phyloP scores from a whole-genome alignment of 2,113 vertebrate species.

The Semnopithecus entellus region DNA sequence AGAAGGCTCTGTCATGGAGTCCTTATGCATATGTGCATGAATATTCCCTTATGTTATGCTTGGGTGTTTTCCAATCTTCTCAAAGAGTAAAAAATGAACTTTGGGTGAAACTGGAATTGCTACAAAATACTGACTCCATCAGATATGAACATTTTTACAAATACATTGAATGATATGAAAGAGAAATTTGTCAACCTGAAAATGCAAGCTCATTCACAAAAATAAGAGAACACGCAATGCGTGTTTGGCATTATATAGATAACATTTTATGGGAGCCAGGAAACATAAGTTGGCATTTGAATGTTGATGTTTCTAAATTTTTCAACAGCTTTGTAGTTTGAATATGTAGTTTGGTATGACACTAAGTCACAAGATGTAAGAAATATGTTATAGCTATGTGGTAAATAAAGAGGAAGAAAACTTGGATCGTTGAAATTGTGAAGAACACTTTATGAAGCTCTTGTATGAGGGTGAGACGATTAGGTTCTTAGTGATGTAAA shows the following conservation, averaged over 20 bases:
- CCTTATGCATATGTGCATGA: conserved; percentile 12
- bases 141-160: background rate
- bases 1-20: conserved; percentile 3
- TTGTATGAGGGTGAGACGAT: background rate
- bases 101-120: conserved; percentile 8
- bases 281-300: conserved; percentile 57
- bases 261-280: background rate
- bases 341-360: conserved; percentile 46
- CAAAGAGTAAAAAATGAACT: conserved; percentile 31
- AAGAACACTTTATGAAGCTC: background rate
- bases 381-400: conserved; percentile 34
- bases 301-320: conserved; percentile 64
- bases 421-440: background rate
- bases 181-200: background rate
- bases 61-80: conserved; percentile 51
- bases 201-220: conserved; percentile 58
- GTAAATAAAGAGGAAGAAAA: conserved; percentile 47
- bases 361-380: conserved; percentile 33
- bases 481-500: background rate
- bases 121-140: conserved; percentile 17
- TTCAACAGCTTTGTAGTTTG: conserved; percentile 63
- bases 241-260: background rate
- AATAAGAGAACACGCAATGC: background rate
- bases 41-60: conserved; percentile 56
- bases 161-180: background rate